Conservation (phyloP, 2,888 invertebrate species). For the Erebia epiphron region DNA sequence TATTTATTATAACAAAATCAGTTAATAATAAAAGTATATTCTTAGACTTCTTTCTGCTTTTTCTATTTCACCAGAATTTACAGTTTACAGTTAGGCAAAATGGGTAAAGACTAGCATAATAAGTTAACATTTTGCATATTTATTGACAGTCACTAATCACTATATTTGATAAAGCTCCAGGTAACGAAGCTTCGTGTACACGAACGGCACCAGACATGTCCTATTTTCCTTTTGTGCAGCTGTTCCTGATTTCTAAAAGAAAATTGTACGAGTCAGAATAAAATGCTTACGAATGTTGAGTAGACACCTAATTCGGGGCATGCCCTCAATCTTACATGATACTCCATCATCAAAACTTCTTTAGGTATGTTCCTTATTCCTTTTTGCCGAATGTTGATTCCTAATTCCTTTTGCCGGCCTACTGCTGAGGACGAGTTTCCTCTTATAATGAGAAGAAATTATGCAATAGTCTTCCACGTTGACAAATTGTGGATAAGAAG, state of each 20-base stretch:
- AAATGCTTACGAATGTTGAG: too few relatives aligned
- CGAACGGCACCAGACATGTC: conserved; percentile 23
- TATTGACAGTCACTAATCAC: conserved; percentile 5
- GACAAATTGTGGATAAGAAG: too few relatives aligned
- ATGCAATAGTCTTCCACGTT: too few relatives aligned
- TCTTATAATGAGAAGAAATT: too few relatives aligned
- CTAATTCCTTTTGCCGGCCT: too few relatives aligned
- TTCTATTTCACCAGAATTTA: conserved; percentile 30
- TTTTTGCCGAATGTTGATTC: too few relatives aligned
- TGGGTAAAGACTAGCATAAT: not conserved
- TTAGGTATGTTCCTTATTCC: too few relatives aligned
- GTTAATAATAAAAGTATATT: conserved; percentile 29
- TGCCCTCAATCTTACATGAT: too few relatives aligned
- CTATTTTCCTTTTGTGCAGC: not conserved
- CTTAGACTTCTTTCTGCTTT: conserved; percentile 18
- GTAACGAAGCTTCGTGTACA: conserved; percentile 3
- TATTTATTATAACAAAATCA: conserved; percentile 12
- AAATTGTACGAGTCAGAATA: too few relatives aligned
- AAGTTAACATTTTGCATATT: conserved; percentile 2
- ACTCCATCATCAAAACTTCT: too few relatives aligned
- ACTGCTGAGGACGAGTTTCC: too few relatives aligned
- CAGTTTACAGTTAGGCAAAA: not conserved
- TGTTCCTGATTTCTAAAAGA: not conserved
- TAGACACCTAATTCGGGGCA: too few relatives aligned
- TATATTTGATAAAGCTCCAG: not conserved